Conservation (phyloP, 2,797 vertebrate species). For the Amniataba percoides region DNA sequence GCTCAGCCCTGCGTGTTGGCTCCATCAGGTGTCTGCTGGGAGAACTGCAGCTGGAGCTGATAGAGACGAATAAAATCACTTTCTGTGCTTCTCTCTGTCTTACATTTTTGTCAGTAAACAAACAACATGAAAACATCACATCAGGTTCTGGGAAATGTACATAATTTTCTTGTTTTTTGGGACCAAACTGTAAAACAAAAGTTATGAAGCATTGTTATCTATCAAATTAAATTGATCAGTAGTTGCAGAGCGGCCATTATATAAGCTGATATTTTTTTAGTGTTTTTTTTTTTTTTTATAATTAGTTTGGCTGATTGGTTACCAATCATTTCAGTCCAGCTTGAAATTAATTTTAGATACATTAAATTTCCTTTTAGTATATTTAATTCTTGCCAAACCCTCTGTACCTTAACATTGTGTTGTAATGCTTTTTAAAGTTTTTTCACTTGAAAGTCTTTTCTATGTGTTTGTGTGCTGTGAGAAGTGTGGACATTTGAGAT, state of each 20-base stretch:
- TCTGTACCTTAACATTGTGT: background rate
- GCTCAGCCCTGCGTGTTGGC: constrained; percentile 23
- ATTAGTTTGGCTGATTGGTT: background rate
- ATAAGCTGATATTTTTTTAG: too few species aligned
- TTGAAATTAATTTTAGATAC: background rate
- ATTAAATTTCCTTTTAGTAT: background rate
- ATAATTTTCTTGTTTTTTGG: background rate
- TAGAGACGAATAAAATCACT: background rate
- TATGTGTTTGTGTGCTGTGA: background rate
- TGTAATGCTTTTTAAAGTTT: background rate
- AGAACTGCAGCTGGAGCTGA: constrained; percentile 23
- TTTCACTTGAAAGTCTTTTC: background rate
- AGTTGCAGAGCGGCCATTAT: background rate
- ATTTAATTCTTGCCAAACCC: background rate
- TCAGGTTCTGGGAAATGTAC: background rate
- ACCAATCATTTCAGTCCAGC: background rate
- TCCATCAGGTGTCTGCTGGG: constrained; percentile 49
- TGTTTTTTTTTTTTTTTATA: too few species aligned
- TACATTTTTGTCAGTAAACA: background rate
- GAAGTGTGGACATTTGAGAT: background rate
- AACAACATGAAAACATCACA: background rate
- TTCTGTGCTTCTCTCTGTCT: too few species aligned
- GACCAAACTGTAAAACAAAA: background rate
- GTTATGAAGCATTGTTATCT: background rate
- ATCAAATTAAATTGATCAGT: background rate